Evolutionary conservation across 1,140 invertebrate genomes (phyloP), one percentile per base, ranked within the genome.

Genomic region (Aphaenogaster ashmeadi): DNA sequence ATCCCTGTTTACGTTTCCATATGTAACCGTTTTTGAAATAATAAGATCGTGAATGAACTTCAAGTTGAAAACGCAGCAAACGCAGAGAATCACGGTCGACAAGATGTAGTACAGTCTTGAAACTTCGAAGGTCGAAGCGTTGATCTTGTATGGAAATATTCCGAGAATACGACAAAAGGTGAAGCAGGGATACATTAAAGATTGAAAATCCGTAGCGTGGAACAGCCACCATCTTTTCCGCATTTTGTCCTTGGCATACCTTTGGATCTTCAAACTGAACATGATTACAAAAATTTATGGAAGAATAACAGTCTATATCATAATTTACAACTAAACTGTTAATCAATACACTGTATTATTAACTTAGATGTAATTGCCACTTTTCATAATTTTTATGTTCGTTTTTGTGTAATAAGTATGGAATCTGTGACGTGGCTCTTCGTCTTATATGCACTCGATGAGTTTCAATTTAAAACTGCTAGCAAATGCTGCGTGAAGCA

Each of bases 91-190:
- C 0, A 92, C 2, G 7, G 87, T 80, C 0, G 91, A 93, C 52
- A 79, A 78, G 2, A 88, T n/a, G 33, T 75, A 84, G 8, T 21
- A 54, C 0, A 3, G 13, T 58, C 66, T 89, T 0, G 90, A 93
- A 15, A 64, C 0, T 1, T 15, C 33, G 1, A 92, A 90, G 5
- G 9, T 78, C 0, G 47, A 2, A 1, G 83, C n/a, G 21, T 8
- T 62, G 0, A 81, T 74, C 27, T 87, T 89, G 72, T 89, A 93
- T 1, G 93, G 89, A 27, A 91, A 89, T 3, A 89, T 6, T 18
- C 93, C 92, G 1, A 83, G 56, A 8, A 93, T 21, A 11, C 66
- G 60, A 1, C 50, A 88, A 0, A 93, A 15, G 5, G 64, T 72
- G 15, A 93, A 86, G 15, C 52, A 89, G 0, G 90, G 90, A 8